A percentile compares a stretch with the other conserved stretches of the same genome.
Evolutionary conservation across 2,888 invertebrate species (phyloP).

Genomic region (Stenichneumon culpator): DNA sequence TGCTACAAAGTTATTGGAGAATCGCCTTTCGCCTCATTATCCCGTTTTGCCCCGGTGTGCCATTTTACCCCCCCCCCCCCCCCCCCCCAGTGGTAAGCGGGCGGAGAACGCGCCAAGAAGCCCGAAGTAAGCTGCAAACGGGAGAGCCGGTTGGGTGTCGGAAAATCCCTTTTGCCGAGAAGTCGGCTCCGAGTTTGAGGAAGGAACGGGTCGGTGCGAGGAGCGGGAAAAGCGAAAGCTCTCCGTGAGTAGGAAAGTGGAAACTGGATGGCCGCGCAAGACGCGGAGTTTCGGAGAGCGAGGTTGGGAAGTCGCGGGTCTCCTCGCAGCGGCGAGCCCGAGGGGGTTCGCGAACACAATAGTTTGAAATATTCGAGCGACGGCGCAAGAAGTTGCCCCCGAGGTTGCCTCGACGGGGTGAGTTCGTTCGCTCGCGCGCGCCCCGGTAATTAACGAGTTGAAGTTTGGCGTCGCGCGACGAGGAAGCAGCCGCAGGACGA

Average conservation of each 20-base stretch:
- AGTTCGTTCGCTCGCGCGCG: slow-evolving; percentile 75
- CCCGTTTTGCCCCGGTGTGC: too few relatives aligned
- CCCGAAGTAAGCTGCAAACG: slow-evolving; percentile 52
- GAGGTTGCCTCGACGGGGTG: slow-evolving; percentile 1
- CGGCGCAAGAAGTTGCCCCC: slow-evolving; percentile 79
- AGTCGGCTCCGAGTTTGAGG: slow-evolving; percentile 50
- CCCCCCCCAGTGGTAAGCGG: slow-evolving; percentile 50
- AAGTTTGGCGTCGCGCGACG: slow-evolving; percentile 84
- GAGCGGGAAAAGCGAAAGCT: slow-evolving; percentile 56
- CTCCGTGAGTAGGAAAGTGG: slow-evolving; percentile 56
- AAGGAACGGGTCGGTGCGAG: slow-evolving; percentile 26
- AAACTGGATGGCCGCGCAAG: slow-evolving; percentile 60
- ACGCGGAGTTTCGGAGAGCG: slow-evolving; percentile 39
- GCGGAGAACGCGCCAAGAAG: slow-evolving; percentile 48
- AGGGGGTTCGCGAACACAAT: slow-evolving; percentile 83
- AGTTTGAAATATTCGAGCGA: slow-evolving; percentile 85
- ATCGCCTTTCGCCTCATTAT: too few relatives aligned
- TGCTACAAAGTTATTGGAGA: too few relatives aligned
- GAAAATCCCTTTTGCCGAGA: slow-evolving; percentile 52
- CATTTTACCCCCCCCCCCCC: too few relatives aligned
- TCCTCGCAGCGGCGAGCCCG: slow-evolving; percentile 41
- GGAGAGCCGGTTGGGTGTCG: too few relatives aligned
- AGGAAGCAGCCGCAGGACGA: slow-evolving; percentile 71
- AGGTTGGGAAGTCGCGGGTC: slow-evolving; percentile 54
- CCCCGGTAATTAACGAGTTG: slow-evolving; percentile 85